phyloP scores from a whole-genome alignment of 1,140 invertebrate genomes.

The Zaprionus nigranus region DNA sequence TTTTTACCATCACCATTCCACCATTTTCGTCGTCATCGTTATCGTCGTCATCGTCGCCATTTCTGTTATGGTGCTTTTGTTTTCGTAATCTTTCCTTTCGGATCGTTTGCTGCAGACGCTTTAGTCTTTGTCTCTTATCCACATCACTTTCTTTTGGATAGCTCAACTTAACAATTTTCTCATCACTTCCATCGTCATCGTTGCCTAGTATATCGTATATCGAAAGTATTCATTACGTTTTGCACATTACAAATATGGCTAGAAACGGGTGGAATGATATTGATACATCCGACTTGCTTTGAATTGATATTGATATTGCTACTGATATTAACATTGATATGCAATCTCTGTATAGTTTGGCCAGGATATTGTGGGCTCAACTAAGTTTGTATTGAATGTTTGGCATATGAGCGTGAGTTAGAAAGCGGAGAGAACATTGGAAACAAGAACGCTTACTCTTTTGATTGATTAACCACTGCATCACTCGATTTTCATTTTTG shows the following conservation, averaged over 20 bases:
- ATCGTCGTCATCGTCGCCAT: constrained; percentile 80
- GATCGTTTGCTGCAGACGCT: constrained; percentile 67
- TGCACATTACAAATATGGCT: constrained; percentile 45
- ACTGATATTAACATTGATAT: constrained; percentile 30
- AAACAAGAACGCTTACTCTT: constrained; percentile 91
- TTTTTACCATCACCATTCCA: neutral
- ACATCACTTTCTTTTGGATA: constrained; percentile 83
- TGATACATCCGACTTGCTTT: constrained; percentile 53
- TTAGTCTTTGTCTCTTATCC: constrained; percentile 68
- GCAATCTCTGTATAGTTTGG: constrained; percentile 26
- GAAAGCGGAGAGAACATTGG: constrained; percentile 72
- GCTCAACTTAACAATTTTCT: constrained; percentile 84
- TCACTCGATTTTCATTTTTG: constrained; percentile 97
- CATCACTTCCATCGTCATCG: constrained; percentile 85
- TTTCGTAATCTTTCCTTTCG: constrained; percentile 83
- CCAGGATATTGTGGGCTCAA: constrained; percentile 51
- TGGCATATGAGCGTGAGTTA: constrained; percentile 76
- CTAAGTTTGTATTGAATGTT: constrained; percentile 64
- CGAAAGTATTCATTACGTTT: constrained; percentile 77
- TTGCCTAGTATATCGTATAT: constrained; percentile 83
- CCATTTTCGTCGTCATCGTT: constrained; percentile 32
- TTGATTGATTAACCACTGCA: constrained; percentile 97
- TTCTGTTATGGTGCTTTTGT: constrained; percentile 27
- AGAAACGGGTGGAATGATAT: constrained; percentile 66
- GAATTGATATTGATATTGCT: constrained; percentile 37